Evolutionary conservation across 2,797 vertebrate genomes (phyloP).

Genomic region (Channa striata): DNA sequence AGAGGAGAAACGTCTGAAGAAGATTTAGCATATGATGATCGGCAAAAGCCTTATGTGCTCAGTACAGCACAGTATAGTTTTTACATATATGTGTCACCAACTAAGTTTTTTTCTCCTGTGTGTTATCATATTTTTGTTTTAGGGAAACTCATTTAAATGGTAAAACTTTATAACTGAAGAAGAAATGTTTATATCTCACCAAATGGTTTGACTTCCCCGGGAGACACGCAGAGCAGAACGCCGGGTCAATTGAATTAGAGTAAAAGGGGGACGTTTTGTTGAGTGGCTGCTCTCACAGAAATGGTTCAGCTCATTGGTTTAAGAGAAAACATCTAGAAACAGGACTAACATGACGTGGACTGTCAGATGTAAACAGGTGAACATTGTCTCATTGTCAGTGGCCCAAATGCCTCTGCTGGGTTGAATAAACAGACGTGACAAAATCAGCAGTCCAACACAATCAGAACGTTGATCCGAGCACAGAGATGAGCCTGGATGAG

Average conservation of each 20-base stretch:
- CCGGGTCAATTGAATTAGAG: conserved; percentile 27
- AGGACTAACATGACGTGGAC: not conserved
- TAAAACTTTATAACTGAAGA: conserved; percentile 47
- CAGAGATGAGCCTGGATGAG: not conserved
- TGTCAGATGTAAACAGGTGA: not conserved
- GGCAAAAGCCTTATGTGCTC: too few relatives aligned
- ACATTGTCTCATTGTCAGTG: not conserved
- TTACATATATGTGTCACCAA: not conserved
- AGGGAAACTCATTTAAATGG: conserved; percentile 67
- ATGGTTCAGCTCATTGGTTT: not conserved
- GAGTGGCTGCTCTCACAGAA: not conserved
- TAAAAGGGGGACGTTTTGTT: conserved; percentile 4
- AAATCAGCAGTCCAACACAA: not conserved
- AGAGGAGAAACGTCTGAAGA: conserved; percentile 2
- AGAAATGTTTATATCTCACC: conserved; percentile 65
- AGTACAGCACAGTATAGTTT: too few relatives aligned
- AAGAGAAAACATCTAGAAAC: too few relatives aligned
- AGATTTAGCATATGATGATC: not conserved
- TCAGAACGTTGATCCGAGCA: not conserved
- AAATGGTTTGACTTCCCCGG: conserved; percentile 57
- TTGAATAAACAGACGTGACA: not conserved
- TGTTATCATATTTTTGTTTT: conserved; percentile 50
- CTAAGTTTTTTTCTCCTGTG: conserved; percentile 34
- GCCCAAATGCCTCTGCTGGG: not conserved
- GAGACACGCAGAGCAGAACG: conserved; percentile 36